These are phyloP conservation scores for Cisticola juncidis DNA, from an alignment of 2,113 vertebrate genomes.

Conservation along the genomic window DNA sequence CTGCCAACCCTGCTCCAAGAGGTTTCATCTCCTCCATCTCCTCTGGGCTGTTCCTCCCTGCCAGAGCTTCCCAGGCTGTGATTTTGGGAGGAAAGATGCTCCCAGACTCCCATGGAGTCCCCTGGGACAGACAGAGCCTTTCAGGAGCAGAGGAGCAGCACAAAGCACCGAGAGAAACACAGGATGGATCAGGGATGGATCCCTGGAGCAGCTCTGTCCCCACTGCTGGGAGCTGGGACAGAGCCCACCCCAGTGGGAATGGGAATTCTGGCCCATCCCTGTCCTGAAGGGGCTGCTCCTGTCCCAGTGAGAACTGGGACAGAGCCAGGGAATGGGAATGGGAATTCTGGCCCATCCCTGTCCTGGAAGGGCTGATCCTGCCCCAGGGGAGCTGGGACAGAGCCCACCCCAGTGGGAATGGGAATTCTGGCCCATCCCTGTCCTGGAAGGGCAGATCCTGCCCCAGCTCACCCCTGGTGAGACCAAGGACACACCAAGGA, in stretches of 20 bases:
- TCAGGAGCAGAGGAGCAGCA: not conserved
- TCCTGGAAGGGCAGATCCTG: not conserved
- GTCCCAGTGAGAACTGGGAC: no score
- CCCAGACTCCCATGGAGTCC: not conserved
- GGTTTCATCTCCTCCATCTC: not conserved
- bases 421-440: not conserved
- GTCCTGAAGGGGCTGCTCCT: not conserved
- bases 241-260: accelerated
- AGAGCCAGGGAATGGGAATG: no score
- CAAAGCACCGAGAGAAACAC: not conserved
- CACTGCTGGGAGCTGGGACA: not conserved
- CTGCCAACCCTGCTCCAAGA: not conserved
- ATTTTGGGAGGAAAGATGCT: not conserved
- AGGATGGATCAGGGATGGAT: not conserved
- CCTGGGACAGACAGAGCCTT: not conserved
- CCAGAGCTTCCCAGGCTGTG: not conserved
- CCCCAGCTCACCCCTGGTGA: not conserved
- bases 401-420: accelerated
- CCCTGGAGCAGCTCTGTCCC: not conserved
- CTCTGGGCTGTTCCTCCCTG: not conserved
- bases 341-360: no score
- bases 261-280: not conserved
- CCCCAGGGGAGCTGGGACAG: not conserved
- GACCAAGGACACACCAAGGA: not conserved
- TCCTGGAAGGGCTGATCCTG: no score